Evolutionary conservation across 2,797 vertebrate genomes (phyloP).

Genomic region (Cyprinodon diabolis): DNA sequence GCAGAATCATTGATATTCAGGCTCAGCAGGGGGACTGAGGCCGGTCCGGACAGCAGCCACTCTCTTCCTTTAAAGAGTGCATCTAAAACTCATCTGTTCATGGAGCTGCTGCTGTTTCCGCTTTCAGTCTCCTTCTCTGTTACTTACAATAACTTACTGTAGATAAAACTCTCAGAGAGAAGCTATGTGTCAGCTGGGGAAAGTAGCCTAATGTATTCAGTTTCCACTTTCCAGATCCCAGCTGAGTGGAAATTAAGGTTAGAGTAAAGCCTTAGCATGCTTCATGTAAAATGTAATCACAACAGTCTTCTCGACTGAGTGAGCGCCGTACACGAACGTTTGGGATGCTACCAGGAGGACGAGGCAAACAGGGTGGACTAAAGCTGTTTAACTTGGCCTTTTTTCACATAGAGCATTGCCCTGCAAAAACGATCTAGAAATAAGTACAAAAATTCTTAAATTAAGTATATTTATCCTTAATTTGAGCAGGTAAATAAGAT

Average conservation of each 20-base stretch:
- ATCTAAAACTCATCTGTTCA: conserved; percentile 34
- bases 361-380: background rate
- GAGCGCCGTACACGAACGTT: conserved; percentile 25
- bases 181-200: background rate
- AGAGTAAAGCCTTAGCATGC: conserved; percentile 41
- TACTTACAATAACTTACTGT: background rate
- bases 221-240: conserved; percentile 43
- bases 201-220: conserved; percentile 40
- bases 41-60: conserved; percentile 42
- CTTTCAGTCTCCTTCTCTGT: conserved; percentile 2
- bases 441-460: too few relatives aligned
- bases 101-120: conserved; percentile 38
- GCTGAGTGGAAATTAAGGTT: conserved; percentile 49
- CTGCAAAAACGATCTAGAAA: too few relatives aligned
- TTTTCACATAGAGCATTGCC: too few relatives aligned
- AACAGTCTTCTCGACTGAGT: conserved; percentile 36
- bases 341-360: conserved; percentile 22
- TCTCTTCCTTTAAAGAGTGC: conserved; percentile 28
- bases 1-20: conserved; percentile 60
- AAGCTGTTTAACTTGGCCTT: too few relatives aligned
- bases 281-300: conserved; percentile 55
- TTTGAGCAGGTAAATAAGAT: too few relatives aligned
- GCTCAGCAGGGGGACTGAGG: conserved; percentile 47
- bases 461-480: too few relatives aligned
- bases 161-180: background rate